A percentile compares a stretch with the other conserved stretches of the same genome.
Evolutionary conservation across 2,113 vertebrate genomes (phyloP).

Genomic region (Haplochromis vanheusdeni): DNA sequence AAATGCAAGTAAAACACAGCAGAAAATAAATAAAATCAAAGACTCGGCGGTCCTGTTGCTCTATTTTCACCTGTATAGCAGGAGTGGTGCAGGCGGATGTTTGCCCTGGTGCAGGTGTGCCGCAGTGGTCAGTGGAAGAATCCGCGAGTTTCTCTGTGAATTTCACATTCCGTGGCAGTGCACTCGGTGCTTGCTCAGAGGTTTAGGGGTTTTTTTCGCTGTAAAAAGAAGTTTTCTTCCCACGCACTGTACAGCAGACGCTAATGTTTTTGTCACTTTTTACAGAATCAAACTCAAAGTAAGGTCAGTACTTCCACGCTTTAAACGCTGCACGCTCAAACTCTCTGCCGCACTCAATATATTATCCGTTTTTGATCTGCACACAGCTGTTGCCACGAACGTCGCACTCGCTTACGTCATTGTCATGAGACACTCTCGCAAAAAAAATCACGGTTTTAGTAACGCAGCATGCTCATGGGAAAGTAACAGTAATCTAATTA

Average conservation of each 20-base stretch:
- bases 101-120: too few relatives aligned
- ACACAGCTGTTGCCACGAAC: background rate
- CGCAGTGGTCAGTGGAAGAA: too few relatives aligned
- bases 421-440: background rate
- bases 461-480: background rate
- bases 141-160: too few relatives aligned
- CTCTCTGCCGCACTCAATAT: accelerated
- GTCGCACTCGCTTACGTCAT: accelerated
- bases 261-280: background rate
- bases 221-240: background rate
- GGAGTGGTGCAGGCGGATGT: too few relatives aligned
- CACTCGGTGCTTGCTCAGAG: accelerated
- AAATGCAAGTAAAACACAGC: accelerated
- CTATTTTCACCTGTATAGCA: background rate
- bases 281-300: background rate
- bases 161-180: accelerated
- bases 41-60: background rate
- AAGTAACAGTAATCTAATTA: background rate
- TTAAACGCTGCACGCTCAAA: accelerated
- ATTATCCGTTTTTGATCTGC: accelerated
- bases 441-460: background rate
- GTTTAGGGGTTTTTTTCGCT: accelerated
- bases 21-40: background rate
- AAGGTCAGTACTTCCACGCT: background rate
- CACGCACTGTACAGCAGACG: accelerated